Percentiles rank a stretch among this genome's conserved stretches.
Conservation (phyloP, 2,797 vertebrate species). For the Cossypha niveicapilla region DNA sequence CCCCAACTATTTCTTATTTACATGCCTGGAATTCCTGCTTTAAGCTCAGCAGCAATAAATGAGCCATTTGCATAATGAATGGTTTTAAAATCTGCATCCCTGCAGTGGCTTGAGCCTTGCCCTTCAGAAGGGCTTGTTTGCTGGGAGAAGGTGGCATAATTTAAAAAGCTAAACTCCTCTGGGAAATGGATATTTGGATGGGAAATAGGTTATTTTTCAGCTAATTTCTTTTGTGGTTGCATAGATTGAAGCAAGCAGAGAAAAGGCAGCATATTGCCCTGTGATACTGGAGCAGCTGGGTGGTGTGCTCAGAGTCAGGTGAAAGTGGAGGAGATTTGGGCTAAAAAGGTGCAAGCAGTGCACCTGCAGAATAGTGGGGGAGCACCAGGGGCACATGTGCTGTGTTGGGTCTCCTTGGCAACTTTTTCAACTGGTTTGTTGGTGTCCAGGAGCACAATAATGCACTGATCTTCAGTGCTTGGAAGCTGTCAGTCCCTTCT, state of each 20-base stretch:
- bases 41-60: conserved; percentile 30
- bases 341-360: background rate
- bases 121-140: background rate
- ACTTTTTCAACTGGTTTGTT: background rate
- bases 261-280: rapidly evolving
- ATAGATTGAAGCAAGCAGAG: background rate
- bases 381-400: rapidly evolving
- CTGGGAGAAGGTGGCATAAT: background rate
- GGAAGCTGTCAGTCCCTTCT: background rate
- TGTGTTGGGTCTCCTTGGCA: rapidly evolving
- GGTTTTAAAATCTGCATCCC: background rate
- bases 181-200: background rate
- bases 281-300: background rate
- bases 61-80: conserved; percentile 54
- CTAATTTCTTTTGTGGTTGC: background rate
- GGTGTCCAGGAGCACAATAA: background rate
- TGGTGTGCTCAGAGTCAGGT: background rate
- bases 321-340: background rate
- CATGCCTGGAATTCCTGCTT: conserved; percentile 52
- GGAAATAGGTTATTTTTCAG: background rate
- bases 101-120: background rate
- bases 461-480: rapidly evolving
- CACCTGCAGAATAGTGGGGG: background rate
- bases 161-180: background rate
- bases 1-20: conserved; percentile 29